A percentile compares a stretch with the other conserved stretches of the same genome.
Evolutionary conservation across 2,113 vertebrate genomes (phyloP).

Genomic region (Acanthisitta chloris): DNA sequence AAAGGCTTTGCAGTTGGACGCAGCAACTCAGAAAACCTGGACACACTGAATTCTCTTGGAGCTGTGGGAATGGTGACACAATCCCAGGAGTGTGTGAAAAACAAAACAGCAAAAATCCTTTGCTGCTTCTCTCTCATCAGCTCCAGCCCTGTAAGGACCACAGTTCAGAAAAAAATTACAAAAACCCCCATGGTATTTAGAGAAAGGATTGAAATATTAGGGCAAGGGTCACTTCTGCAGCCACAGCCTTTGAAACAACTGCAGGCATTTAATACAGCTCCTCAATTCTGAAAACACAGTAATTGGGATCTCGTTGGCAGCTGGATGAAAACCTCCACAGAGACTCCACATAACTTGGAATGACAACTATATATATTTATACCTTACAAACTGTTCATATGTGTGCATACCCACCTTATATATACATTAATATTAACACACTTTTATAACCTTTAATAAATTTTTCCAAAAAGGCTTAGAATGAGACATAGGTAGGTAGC

Average conservation of each 20-base stretch:
- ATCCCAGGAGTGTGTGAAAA: neutral
- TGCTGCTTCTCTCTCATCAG: neutral
- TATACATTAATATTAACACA: neutral
- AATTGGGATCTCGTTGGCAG: neutral
- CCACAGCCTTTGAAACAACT: neutral
- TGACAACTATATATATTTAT: neutral
- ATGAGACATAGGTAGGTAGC: neutral
- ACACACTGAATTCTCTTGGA: neutral
- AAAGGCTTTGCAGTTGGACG: neutral
- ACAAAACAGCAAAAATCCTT: neutral
- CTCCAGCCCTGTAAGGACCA: neutral
- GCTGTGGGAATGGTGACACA: neutral
- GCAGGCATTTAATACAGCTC: neutral
- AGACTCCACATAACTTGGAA: neutral
- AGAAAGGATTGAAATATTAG: neutral
- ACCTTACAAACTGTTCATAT: neutral
- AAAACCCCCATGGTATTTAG: accelerated
- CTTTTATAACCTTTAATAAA: neutral
- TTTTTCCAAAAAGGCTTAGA: neutral
- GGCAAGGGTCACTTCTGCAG: neutral
- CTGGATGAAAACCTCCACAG: neutral
- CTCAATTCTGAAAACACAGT: neutral
- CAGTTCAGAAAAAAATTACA: neutral
- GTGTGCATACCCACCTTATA: neutral
- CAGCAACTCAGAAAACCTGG: neutral